Evolutionary conservation across 2,888 invertebrate species (phyloP), one percentile per base, ranked within the genome.

Genomic region (Smittia aterrima): DNA sequence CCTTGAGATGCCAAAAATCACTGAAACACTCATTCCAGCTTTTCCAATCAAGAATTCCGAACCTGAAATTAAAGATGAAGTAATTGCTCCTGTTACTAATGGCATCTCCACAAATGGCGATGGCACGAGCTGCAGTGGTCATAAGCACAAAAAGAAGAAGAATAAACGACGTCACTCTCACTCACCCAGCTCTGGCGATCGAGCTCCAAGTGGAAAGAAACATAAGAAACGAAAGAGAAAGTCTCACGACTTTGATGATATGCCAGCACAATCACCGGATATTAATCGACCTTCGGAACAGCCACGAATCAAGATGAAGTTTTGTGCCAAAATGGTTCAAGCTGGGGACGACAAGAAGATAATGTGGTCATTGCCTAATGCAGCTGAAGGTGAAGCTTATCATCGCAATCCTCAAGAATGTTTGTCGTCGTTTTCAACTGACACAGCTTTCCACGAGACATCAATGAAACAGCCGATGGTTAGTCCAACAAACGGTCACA

Each of bases 151-250:
- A 75, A 90, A 90, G 79, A 85, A 92, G 78, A 92, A 92, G 78
- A 92, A 92, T 78, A 87, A 90, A 79, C 88, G 86, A 76, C 91
- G 91, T 78, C 90, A 90, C 0, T 90, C 90, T 0, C 90, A 90
- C 79, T 41, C 75, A 6, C 74, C 75, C 68, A 80, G 81, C 0
- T 81, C 82, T 13, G 82, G 82, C 75, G 82, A 88, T 22, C 81
- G 88, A 76, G 86, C 87, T 25, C 86, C 87, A 1, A 87, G 89
- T 1, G 88, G 87, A 1, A 92, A 90, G 79, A 90, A 92, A 76
- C 90, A 92, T 78, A 92, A 92, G 79, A 92, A 92, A 79, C 86
- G 92, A 76, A 92, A 92, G 85, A 90, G 91, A 86, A 92, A 92
- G 83, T 89, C 87, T 76, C 85, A 90, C 75, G 90, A 58, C 3